Evolutionary conservation across 2,888 invertebrate genomes (phyloP).

Genomic region (Epinotia bilunana): DNA sequence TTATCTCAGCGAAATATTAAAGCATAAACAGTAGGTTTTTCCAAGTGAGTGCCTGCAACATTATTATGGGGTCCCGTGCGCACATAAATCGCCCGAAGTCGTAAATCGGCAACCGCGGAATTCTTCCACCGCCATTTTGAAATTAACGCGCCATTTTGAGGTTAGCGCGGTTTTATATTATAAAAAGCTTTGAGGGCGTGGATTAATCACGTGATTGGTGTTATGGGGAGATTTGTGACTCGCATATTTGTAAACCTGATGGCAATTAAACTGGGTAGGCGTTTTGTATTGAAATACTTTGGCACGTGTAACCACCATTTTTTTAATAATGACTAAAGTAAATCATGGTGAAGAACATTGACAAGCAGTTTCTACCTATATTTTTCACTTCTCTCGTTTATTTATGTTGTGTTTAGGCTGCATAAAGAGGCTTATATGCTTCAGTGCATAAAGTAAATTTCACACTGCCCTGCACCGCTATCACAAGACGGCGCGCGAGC

Average conservation of each 20-base stretch:
- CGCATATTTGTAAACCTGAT: neutral
- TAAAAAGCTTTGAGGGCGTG: slow-evolving; percentile 6
- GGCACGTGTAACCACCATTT: neutral
- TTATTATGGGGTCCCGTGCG: slow-evolving; percentile 34
- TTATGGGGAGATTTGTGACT: slow-evolving; percentile 3
- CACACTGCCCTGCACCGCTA: too few relatives aligned
- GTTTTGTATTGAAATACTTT: neutral
- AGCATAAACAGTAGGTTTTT: slow-evolving; percentile 25
- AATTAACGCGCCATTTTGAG: slow-evolving; percentile 38
- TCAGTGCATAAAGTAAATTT: too few relatives aligned
- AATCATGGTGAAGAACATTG: too few relatives aligned
- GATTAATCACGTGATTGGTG: slow-evolving; percentile 8
- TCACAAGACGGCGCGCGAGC: too few relatives aligned
- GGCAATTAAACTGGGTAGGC: neutral
- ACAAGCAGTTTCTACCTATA: too few relatives aligned
- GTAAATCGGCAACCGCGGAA: slow-evolving; percentile 50
- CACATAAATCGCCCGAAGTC: slow-evolving; percentile 51
- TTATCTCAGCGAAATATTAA: neutral
- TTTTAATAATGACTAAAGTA: too few relatives aligned
- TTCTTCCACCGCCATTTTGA: slow-evolving; percentile 40
- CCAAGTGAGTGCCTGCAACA: slow-evolving; percentile 38
- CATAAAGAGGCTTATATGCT: too few relatives aligned
- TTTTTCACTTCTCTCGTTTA: too few relatives aligned
- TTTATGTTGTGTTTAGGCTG: too few relatives aligned
- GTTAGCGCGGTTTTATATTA: slow-evolving; percentile 28